Evolutionary conservation across 2,113 vertebrate species (phyloP), one percentile per base, ranked within the genome.

Genomic region (Rostratula benghalensis): DNA sequence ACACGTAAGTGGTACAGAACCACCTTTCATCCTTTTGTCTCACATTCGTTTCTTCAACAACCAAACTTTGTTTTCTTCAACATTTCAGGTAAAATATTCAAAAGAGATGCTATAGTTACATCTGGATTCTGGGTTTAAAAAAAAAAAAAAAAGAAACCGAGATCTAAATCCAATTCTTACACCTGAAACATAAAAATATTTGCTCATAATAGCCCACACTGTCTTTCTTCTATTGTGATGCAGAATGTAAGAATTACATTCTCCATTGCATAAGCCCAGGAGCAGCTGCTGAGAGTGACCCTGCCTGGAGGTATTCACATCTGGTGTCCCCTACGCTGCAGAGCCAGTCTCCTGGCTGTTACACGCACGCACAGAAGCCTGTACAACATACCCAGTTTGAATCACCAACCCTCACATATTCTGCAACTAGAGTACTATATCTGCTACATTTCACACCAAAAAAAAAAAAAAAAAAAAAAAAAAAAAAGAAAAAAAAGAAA

Each of bases 271-370:
- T 21, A 31, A 76, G 28, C n/a, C 27, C 51, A 65, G 64, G 17
- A 64, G 43, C 79, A 83, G 30, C 30, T 33, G 30, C 12, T 4
- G 25, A 60, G n/a, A 1, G 8, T 0, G 2, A 30, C 73, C 30
- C 39, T 70, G 63, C 50, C 51, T 25, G 27, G 11, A 75, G 17
- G 25, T n/a, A 6, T 45, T 43, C 65, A 39, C 12, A 3, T 4
- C 20, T 11, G 27, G 22, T 18, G 27, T 60, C 39, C 28, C 27
- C 4, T 8, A 18, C 0, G 0, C 24, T 33, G 21, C 51, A 41
- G 31, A 75, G 39, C 35, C 57, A 10, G 2, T 11, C 51, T 61
- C 46, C 35, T 12, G 35, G 21, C 31, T 1, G 3, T 33, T 35
- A 39, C 35, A 1, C 45, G 8, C 27, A 27, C 5, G 5, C 25